A percentile compares a stretch with the other conserved stretches of the same genome.
Evolutionary conservation across 2,888 invertebrate genomes (phyloP).

Genomic region (Aporophyla nigra): DNA sequence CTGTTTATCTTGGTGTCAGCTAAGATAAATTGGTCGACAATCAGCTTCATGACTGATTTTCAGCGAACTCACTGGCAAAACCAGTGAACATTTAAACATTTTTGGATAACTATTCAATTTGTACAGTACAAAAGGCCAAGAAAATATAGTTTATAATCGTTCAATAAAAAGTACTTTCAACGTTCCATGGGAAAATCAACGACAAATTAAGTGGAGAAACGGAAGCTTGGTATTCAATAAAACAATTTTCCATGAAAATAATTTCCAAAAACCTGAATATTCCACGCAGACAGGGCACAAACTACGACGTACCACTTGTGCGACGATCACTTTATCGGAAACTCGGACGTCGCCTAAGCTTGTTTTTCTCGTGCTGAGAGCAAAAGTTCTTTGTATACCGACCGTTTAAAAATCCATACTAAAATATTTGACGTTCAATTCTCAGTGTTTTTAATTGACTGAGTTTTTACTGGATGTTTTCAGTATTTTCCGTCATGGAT

Average conservation of each 20-base stretch:
- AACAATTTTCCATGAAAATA: constrained; percentile 27
- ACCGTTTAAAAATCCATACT: constrained; percentile 54
- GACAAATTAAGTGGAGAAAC: too few species aligned
- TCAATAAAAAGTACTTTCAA: neutral
- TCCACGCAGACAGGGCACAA: constrained; percentile 4
- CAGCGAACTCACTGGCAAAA: too few species aligned
- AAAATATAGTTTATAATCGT: neutral
- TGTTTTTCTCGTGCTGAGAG: constrained; percentile 57
- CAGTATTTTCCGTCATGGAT: neutral
- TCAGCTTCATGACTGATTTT: neutral
- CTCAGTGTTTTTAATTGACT: constrained; percentile 29
- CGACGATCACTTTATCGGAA: constrained; percentile 54
- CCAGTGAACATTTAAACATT: neutral
- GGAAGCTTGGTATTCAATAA: neutral
- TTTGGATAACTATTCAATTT: too few species aligned
- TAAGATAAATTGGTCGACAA: neutral
- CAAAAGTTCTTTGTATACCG: constrained; percentile 57
- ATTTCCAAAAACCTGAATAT: constrained; percentile 13
- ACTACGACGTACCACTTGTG: constrained; percentile 38
- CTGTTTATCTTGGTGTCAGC: neutral
- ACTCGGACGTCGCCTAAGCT: constrained; percentile 54
- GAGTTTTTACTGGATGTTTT: constrained; percentile 2
- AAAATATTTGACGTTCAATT: constrained; percentile 52
- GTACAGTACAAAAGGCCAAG: too few species aligned
- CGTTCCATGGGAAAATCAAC: neutral